Evolutionary conservation across 2,888 invertebrate genomes (phyloP).

Genomic region (Baccha elongata): DNA sequence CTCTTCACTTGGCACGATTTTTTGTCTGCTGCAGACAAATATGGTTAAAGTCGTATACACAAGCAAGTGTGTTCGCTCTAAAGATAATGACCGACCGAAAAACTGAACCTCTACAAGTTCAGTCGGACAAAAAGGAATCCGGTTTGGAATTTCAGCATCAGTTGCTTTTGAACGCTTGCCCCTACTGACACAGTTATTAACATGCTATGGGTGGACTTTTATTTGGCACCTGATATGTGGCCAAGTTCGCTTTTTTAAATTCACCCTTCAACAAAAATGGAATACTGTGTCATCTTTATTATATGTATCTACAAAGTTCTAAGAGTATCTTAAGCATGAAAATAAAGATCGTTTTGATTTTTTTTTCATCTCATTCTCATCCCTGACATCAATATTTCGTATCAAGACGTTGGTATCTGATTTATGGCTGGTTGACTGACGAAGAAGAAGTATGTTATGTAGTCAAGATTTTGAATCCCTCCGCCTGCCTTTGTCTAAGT

Average conservation of each 20-base stretch:
- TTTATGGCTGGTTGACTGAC: constrained; percentile 44
- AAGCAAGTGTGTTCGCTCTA: constrained; percentile 46
- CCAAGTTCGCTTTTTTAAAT: constrained; percentile 41
- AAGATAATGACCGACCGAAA: constrained; percentile 63
- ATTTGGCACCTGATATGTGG: constrained; percentile 46
- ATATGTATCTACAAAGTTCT: constrained; percentile 19
- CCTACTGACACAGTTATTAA: constrained; percentile 68
- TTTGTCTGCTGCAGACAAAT: constrained; percentile 30
- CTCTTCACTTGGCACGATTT: constrained; percentile 60
- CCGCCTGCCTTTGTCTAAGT: neutral
- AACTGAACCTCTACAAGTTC: constrained; percentile 63
- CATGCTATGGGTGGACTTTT: constrained; percentile 38
- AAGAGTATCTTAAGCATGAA: neutral
- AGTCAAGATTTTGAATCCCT: constrained; percentile 1
- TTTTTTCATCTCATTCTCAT: constrained; percentile 33
- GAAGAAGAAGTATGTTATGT: constrained; percentile 47
- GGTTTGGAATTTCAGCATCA: constrained; percentile 71
- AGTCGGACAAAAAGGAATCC: constrained; percentile 55
- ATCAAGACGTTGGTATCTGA: constrained; percentile 57
- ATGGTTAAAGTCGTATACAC: neutral
- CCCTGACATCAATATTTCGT: constrained; percentile 70
- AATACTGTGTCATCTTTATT: constrained; percentile 33
- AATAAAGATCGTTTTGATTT: constrained; percentile 40
- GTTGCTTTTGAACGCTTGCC: constrained; percentile 41
- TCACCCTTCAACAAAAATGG: constrained; percentile 32